phyloP scores from a whole-genome alignment of 2,888 invertebrate species.

The Loripinus fragilis region DNA sequence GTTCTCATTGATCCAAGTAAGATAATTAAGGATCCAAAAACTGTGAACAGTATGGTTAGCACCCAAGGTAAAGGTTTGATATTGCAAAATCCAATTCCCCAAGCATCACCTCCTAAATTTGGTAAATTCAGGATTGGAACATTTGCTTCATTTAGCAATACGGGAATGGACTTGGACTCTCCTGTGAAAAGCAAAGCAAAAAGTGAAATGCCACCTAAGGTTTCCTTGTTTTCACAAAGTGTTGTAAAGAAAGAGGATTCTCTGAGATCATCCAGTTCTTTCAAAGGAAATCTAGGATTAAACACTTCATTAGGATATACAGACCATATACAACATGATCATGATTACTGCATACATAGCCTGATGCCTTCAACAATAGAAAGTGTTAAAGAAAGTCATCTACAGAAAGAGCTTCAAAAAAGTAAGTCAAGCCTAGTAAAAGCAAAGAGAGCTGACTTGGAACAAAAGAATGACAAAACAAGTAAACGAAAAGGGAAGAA shows the following conservation, averaged over 20 bases:
- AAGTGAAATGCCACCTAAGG: not conserved
- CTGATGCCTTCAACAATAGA: constrained; percentile 56
- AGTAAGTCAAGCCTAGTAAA: constrained; percentile 16
- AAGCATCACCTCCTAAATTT: constrained; percentile 61
- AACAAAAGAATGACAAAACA: constrained; percentile 39
- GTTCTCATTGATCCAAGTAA: constrained; percentile 25
- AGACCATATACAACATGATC: constrained; percentile 73
- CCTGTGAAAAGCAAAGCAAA: constrained; percentile 33
- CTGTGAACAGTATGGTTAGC: not conserved
- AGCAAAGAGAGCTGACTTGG: constrained; percentile 35
- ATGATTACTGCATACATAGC: constrained; percentile 73
- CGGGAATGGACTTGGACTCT: constrained; percentile 67
- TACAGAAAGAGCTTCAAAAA: constrained; percentile 15
- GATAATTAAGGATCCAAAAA: constrained; percentile 4
- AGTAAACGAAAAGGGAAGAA: constrained; percentile 24
- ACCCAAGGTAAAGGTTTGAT: constrained; percentile 31
- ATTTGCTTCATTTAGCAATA: constrained; percentile 76
- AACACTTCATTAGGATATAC: not conserved
- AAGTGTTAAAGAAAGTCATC: constrained; percentile 42
- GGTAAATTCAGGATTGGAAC: constrained; percentile 78
- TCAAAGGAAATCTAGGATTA: not conserved
- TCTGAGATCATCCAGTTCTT: not conserved
- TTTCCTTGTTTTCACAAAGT: not conserved
- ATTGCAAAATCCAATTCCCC: not conserved
- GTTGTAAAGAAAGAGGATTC: not conserved